These are phyloP conservation scores for Ceyx melanurus DNA, from an alignment of 2,113 vertebrate species.

Conservation along the genomic window DNA sequence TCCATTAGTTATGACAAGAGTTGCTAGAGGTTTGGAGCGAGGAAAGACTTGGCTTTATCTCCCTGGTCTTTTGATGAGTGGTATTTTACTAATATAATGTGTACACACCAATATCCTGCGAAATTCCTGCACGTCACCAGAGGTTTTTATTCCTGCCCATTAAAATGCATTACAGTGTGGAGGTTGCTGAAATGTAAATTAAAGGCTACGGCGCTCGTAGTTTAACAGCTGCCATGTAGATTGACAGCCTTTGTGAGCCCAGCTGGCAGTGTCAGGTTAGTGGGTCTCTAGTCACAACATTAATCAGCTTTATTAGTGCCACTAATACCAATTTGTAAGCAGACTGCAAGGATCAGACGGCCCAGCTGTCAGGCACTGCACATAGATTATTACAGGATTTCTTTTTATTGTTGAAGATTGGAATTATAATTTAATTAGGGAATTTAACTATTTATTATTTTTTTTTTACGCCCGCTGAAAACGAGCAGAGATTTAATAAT, in stretches of 20 bases:
- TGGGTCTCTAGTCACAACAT: constrained; percentile 86
- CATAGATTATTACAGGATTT: constrained; percentile 77
- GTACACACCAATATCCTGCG: constrained; percentile 66
- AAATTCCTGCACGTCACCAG: constrained; percentile 64
- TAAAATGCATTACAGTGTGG: constrained; percentile 49
- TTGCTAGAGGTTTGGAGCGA: not conserved
- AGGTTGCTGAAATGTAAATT: constrained; percentile 64
- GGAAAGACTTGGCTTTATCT: constrained; percentile 65
- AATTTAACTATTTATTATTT: constrained; percentile 72
- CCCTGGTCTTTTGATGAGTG: constrained; percentile 47
- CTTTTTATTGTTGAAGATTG: constrained; percentile 79
- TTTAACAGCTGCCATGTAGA: constrained; percentile 78
- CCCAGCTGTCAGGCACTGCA: constrained; percentile 89
- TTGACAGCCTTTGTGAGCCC: constrained; percentile 76
- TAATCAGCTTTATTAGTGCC: constrained; percentile 96
- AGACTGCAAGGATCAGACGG: constrained; percentile 91
- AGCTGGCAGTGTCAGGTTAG: constrained; percentile 86
- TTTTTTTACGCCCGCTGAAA: constrained; percentile 27
- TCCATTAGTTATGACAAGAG: not conserved
- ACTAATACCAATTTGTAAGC: constrained; percentile 93
- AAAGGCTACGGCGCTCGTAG: constrained; percentile 43
- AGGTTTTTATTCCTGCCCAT: constrained; percentile 29
- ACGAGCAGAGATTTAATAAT: constrained; percentile 17
- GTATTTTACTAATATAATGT: constrained; percentile 64
- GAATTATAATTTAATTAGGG: constrained; percentile 81